Evolutionary conservation across 2,797 vertebrate genomes (phyloP).

Genomic region (Scarus forsteni): DNA sequence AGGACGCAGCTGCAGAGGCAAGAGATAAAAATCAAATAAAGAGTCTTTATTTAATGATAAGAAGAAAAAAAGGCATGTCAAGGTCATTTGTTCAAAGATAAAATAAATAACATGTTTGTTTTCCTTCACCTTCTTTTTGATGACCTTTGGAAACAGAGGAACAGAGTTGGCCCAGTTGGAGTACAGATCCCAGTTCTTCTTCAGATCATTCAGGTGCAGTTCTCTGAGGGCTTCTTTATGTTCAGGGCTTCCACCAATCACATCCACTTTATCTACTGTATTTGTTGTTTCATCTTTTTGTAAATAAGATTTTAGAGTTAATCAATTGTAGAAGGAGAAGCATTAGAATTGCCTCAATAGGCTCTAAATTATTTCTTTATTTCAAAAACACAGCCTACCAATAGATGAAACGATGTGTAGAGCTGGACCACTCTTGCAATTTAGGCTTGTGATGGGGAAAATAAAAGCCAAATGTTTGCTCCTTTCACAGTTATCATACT

Average conservation of each 20-base stretch:
- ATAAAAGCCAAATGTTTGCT: conserved; percentile 41
- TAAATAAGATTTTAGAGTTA: conserved; percentile 14
- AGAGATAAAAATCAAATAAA: neutral
- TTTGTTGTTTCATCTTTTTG: accelerated
- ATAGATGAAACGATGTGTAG: accelerated
- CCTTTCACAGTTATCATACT: conserved; percentile 15
- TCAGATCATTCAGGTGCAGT: conserved; percentile 72
- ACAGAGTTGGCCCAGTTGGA: conserved; percentile 87
- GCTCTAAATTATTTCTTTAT: conserved; percentile 1
- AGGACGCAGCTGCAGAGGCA: conserved; percentile 81
- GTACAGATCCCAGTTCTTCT: conserved; percentile 82
- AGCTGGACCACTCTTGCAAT: accelerated
- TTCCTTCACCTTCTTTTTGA: conserved; percentile 86
- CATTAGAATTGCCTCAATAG: neutral
- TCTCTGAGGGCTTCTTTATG: conserved; percentile 71
- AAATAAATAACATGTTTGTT: neutral
- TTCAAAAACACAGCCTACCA: conserved; percentile 11
- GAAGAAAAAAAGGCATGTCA: neutral
- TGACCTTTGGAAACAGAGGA: conserved; percentile 80
- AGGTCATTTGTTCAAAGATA: neutral
- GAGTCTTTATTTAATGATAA: neutral
- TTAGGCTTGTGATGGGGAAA: conserved; percentile 2
- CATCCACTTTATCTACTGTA: neutral
- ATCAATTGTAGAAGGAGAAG: neutral
- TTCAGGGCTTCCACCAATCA: conserved; percentile 73